Evolutionary conservation across 1,140 invertebrate genomes (phyloP), one percentile per base, ranked within the genome.

Genomic region (Agraylea sexmaculata): DNA sequence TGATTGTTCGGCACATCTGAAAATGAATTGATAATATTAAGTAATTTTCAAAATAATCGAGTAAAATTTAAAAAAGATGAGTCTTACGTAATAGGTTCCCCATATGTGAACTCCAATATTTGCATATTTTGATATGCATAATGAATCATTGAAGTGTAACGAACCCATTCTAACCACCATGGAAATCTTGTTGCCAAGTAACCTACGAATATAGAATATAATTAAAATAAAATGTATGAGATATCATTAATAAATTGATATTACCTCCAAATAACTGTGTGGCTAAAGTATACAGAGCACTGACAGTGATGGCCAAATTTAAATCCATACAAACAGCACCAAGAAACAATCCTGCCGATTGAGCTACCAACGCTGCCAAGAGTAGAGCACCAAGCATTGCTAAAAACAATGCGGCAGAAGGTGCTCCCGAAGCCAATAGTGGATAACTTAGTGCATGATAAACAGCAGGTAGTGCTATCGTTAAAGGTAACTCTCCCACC

Each of bases 121-220:
- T 87, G 80, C 81, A 87, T 85, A 56, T 85, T 86, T 55, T 86
- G 79, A 57, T 82, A 88, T 33, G 83, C 83, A 58, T 87, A 88
- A 56, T 87, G 80, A 11, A 87, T 78, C 74, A 89, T 80, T 23
- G 75, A 77, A 31, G 79, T 67, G 53, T 86, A 86, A 42, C 78
- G 74, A 51, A 83, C 73, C 83, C 83, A 87, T 43, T 76, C 74
- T n/a, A 88, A 56, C 75, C 81, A 84, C 29, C 71, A 61, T 22
- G 83, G 81, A 43, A 89, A 79, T 47, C 79, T 75, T 19, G 82
- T 80, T 11, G 83, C 80, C 42, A 87, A 69, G 60, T 83, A 88
- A 18, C 60, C 49, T 51, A 16, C 8, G n/a, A 25, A 25, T 6
- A n/a, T 7, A 25, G 23, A 25, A 6, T 25, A 25, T 10, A 38